Evolutionary conservation across 2,113 vertebrate genomes (phyloP), one percentile per base, ranked within the genome.

Genomic region (Cephalopholis sonnerati): DNA sequence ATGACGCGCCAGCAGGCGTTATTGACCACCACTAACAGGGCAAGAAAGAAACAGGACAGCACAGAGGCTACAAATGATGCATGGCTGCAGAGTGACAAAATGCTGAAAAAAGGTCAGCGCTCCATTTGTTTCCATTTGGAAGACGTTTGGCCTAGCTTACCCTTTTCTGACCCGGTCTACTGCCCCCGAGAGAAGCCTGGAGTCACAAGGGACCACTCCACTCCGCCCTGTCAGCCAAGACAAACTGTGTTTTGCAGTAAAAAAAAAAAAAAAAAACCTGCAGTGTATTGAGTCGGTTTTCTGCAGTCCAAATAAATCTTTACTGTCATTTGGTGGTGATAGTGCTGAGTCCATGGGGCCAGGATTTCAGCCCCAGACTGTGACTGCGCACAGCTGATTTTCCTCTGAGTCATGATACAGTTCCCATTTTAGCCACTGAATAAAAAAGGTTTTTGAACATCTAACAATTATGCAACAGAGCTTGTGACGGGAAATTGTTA

Each of bases 71-170:
- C 57, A 76, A 77, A 79, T 77, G 82, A 90, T 77, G 57, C 77
- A 87, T 72, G 66, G 75, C 74, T 63, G 68, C 66, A 50, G 51
- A 62, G 44, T 44, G 61, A 71, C 64, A 46, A 69, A 82, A 74
- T 41, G 50, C 53, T 53, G 80, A 66, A 72, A 77, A 91, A 85
- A 79, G 77, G 84, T 92, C 88, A 81, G 55, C 9, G 6, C n/a
- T 87, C 84, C 59, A 73, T 93, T 93, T 92, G 76, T 92, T 91
- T 91, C 78, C 75, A 88, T 92, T 87, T 85, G 73, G 73, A 78
- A 82, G 79, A 86, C 3, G 13, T 69, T 89, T 82, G 81, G 75
- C 80, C 91, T 36, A 64, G 74, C 32, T 89, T 88, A 83, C 89
- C 79, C 79, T 90, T 84, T 58, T 75, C 68, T 80, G 85, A 87